Base-by-base conservation (phyloP, 2,888 invertebrate genomes). In the Lithosia quadra region DNA sequence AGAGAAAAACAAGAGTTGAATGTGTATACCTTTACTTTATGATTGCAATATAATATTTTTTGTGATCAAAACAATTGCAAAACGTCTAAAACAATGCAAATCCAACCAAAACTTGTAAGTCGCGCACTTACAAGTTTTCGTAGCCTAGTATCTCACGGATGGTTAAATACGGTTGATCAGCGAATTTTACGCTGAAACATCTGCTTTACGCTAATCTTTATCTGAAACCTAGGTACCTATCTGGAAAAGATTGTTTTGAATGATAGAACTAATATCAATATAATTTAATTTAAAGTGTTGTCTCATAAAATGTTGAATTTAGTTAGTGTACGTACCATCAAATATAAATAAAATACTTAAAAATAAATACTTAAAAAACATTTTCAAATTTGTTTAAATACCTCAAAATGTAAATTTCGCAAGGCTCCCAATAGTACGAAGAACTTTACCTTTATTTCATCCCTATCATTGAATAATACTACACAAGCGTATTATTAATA, bases 1-100 rank as follows among this genome's bases (percentile, higher is more conserved):
- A 53, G 62, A 53, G 55, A 66, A 61, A 34, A 34, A 49, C n/a
- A 28, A 21, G 58, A 59, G 18, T 49, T 49, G 18, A n/a, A 49
- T 49, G n/a, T 49, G 9, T 34, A 34, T 49, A 49, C 49, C 49
- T 49, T 49, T 8, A 49, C 15, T n/a, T n/a, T 49, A 49, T 18
- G 49, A 49, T 49, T n/a, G n/a, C n/a, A n/a, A 49, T n/a, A 9
- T 49, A 9, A 13, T 1, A n/a, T n/a, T 49, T 9, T 5, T 49
- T 49, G 18, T 43, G 43, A 10, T 15, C 15, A 7, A 43, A 43
- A 15, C 15, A 28, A 28, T 28, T 28, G 15, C 15, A 15, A 43
- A 43, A 15, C 15, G 39, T 39, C 7, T n/a, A 2, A 43, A 49
- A 49, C n/a, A 49, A n/a, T 49, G 49, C n/a, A n/a, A 49, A 49